Base-by-base conservation (phyloP, 2,797 vertebrate species). In the Peromyscus attwateri region DNA sequence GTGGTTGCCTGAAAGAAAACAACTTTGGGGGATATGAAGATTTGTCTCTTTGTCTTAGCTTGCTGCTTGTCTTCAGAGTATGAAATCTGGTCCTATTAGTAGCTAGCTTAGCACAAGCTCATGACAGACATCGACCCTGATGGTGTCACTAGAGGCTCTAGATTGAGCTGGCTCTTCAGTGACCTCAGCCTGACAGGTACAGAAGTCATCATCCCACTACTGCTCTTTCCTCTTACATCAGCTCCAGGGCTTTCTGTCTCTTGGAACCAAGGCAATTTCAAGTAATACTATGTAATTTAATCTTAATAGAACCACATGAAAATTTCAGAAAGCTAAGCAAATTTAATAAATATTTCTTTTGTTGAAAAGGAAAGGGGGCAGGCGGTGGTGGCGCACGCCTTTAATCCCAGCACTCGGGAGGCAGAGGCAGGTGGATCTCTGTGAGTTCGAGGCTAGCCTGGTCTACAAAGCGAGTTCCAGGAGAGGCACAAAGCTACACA, bases 211-310 rank as follows among this genome's bases (percentile, higher is more conserved):
- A 73, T 34, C 31, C 87, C 77, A 60, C n/a, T 81, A 52, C 17
- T 76, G 6, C 57, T 81, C 14, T 85, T 88, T 88, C 60, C 49
- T 11, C 25, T 68, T 94, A 73, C 70, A 37, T 37, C 25, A 88
- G 4, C 66, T 23, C 95, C 87, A 80, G 57, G 64, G n/a, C 8
- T 91, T 88, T 92, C 66, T 71, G 1, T 71, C 43, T 90, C 46
- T 73, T 49, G 8, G 60, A 91, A 71, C 34, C 3, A 27, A 76
- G 87, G 82, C 17, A 97, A 97, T 0, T 31, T 11, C 75, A 62
- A 85, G 6, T 25, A 3, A 88, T 81, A 85, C 10, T 70, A 49
- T 55, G 9, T 46, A 87, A 97, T 81, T 94, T 84, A 83, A 95
- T 94, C 14, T 87, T 87, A 71, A 89, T 31, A 85, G 5, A 95